These are phyloP conservation scores for Scophthalmus maximus DNA, from an alignment of 2,113 vertebrate species.

Conservation along the genomic window DNA sequence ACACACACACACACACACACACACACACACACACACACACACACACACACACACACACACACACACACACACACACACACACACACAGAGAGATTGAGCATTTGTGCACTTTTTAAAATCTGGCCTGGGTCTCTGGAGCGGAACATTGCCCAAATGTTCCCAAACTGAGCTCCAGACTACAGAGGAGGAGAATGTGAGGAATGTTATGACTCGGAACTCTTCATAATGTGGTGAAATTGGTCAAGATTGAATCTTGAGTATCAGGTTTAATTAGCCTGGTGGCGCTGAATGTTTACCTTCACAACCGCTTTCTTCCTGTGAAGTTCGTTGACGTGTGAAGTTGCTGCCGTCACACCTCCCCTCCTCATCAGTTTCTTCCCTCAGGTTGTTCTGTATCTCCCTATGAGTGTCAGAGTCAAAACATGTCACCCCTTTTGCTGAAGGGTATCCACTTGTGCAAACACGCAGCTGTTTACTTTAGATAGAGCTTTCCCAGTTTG, in stretches of 20 bases:
- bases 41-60: constrained; percentile 16
- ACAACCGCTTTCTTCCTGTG: constrained; percentile 42
- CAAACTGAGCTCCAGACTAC: constrained; percentile 54
- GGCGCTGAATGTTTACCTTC: constrained; percentile 27
- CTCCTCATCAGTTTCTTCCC: constrained; percentile 4
- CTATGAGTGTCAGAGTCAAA: constrained; percentile 29
- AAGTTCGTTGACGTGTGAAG: constrained; percentile 29
- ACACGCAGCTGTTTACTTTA: constrained; percentile 40
- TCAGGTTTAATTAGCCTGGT: constrained; percentile 56
- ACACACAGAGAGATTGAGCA: constrained; percentile 25
- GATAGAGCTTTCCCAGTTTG: constrained; percentile 29
- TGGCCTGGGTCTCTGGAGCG: constrained; percentile 35
- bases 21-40: constrained; percentile 16
- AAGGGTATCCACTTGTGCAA: constrained; percentile 29
- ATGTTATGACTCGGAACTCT: constrained; percentile 51
- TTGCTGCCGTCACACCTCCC: constrained; percentile 11
- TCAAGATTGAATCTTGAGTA: constrained; percentile 52
- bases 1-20: constrained; percentile 30
- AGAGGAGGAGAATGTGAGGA: constrained; percentile 63
- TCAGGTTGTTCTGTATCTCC: constrained; percentile 13
- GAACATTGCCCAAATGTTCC: constrained; percentile 64
- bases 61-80: constrained; percentile 30
- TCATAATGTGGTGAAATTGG: constrained; percentile 50
- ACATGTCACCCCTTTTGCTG: neutral
- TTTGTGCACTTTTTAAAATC: constrained; percentile 39